Conservation (phyloP, 2,797 vertebrate species). For the Notoglanidium macrostoma region DNA sequence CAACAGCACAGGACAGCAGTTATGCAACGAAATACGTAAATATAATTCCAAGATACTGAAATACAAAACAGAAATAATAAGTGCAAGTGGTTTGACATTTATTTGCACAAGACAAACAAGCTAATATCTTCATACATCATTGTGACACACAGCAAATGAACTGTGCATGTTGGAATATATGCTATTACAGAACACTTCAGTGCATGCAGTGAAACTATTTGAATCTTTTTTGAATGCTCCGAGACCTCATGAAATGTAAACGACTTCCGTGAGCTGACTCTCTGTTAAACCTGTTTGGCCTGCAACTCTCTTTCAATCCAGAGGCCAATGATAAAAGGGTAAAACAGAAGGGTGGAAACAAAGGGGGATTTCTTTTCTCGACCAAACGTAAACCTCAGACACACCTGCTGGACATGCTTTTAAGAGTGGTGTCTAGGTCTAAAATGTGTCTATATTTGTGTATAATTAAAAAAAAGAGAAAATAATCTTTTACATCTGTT, state of each 20-base stretch:
- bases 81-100: neutral
- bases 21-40: neutral
- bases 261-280: constrained; percentile 54
- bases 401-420: neutral
- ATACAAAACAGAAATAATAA: neutral
- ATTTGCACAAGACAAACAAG: neutral
- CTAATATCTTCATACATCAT: neutral
- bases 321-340: constrained; percentile 14
- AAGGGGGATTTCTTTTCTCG: constrained; percentile 9
- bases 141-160: neutral
- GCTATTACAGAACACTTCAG: neutral
- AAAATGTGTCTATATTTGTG: neutral
- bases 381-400: constrained; percentile 16
- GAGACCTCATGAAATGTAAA: constrained; percentile 22
- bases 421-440: neutral
- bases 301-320: constrained; percentile 44
- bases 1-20: neutral
- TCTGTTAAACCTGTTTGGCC: constrained; percentile 78
- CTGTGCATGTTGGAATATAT: neutral
- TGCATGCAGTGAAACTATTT: constrained; percentile 61
- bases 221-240: constrained; percentile 48
- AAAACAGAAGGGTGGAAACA: constrained; percentile 30
- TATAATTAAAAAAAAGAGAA: neutral
- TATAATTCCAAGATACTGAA: neutral
- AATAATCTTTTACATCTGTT: neutral